A percentile compares a stretch with the other conserved stretches of the same genome.
Evolutionary conservation across 2,888 invertebrate genomes (phyloP).

Genomic region (Lymantria monacha): DNA sequence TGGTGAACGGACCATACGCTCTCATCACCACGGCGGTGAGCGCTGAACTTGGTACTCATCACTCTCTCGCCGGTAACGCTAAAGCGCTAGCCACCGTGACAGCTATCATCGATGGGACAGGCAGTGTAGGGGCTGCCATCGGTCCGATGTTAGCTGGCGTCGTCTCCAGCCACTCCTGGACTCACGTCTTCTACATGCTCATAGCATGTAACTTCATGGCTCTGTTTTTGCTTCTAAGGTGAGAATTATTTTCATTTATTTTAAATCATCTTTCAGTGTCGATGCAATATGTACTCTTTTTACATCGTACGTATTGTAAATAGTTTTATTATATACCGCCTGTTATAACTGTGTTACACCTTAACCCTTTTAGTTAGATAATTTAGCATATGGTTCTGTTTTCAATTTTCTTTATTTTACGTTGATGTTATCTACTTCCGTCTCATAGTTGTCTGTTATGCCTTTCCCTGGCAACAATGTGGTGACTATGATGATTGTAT

Average conservation of each 20-base stretch:
- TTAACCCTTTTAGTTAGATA: too few relatives aligned
- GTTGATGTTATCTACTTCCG: too few relatives aligned
- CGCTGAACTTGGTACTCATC: constrained; percentile 95
- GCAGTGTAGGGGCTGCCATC: constrained; percentile 95
- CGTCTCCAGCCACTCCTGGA: constrained; percentile 89
- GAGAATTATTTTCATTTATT: background rate
- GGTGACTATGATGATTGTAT: too few relatives aligned
- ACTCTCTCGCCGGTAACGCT: constrained; percentile 90
- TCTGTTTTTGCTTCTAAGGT: constrained; percentile 84
- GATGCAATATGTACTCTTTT: too few relatives aligned
- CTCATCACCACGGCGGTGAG: constrained; percentile 98
- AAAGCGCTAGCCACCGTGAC: constrained; percentile 98
- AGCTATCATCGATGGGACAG: constrained; percentile 98
- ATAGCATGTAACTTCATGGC: constrained; percentile 91
- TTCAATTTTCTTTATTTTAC: too few relatives aligned
- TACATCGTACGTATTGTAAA: too few relatives aligned
- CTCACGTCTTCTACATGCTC: constrained; percentile 94
- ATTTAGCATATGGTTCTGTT: too few relatives aligned
- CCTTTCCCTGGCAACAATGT: too few relatives aligned
- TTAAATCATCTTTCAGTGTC: background rate
- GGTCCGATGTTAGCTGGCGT: constrained; percentile 95
- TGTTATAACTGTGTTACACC: too few relatives aligned
- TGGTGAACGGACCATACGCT: constrained; percentile 98
- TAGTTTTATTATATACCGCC: too few relatives aligned
- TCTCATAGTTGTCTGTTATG: too few relatives aligned